A percentile compares a stretch with the other conserved stretches of the same genome.
Evolutionary conservation across 2,888 invertebrate species (phyloP).

Genomic region (Lithosia quadra): DNA sequence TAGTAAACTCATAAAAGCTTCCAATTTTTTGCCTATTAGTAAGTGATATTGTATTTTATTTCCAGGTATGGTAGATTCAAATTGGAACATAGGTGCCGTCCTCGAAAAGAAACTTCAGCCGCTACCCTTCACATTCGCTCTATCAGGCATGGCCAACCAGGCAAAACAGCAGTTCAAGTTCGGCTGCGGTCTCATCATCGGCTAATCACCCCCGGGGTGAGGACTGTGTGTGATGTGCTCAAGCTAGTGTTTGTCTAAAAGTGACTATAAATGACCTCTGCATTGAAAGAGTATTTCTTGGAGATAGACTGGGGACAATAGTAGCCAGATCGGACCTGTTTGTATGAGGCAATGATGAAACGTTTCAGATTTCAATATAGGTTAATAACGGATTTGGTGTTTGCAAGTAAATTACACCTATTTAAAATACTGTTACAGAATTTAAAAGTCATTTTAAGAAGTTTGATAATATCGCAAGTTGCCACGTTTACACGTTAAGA

Average conservation of each 20-base stretch:
- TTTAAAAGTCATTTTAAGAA: too few relatives aligned
- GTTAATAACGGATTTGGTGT: background rate
- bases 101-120: conserved; percentile 97
- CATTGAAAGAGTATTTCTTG: conserved; percentile 10
- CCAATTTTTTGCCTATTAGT: background rate
- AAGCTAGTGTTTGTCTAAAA: conserved; percentile 47
- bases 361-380: background rate
- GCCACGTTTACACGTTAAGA: too few relatives aligned
- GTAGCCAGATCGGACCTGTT: background rate
- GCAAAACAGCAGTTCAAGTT: conserved; percentile 96
- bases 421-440: too few relatives aligned
- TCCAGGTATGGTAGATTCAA: conserved; percentile 95
- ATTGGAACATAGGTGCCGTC: conserved; percentile 97
- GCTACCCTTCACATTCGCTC: conserved; percentile 96
- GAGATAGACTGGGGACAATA: background rate
- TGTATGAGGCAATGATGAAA: background rate
- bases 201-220: conserved; percentile 81
- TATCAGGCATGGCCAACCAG: conserved; percentile 97
- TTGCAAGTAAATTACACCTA: background rate
- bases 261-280: conserved; percentile 13
- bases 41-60: conserved; percentile 20
- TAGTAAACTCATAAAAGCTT: too few relatives aligned
- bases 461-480: too few relatives aligned
- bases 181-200: conserved; percentile 97
- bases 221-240: conserved; percentile 47